Percentiles rank a stretch among this genome's conserved stretches.
Evolutionary conservation across 2,797 vertebrate species (phyloP).

Genomic region (Oreortyx pictus): DNA sequence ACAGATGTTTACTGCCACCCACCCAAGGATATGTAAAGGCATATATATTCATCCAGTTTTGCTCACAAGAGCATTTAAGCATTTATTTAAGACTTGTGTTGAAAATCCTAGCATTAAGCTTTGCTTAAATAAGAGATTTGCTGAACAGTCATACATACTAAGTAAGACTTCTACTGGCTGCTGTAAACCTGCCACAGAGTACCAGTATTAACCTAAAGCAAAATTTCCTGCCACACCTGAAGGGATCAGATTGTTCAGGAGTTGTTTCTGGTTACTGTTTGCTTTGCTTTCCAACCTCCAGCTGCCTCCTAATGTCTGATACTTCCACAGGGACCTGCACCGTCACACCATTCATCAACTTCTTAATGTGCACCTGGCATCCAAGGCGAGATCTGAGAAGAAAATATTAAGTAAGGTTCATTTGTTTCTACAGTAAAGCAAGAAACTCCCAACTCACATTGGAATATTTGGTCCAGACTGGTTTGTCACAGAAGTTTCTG

Average conservation of each 20-base stretch:
- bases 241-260: background rate
- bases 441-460: background rate
- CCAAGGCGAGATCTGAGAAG: constrained; percentile 80
- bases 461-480: background rate
- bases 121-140: background rate
- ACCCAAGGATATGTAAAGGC: background rate
- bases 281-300: constrained; percentile 63
- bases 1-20: background rate
- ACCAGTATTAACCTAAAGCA: background rate
- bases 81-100: background rate
- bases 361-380: constrained; percentile 81
- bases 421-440: background rate
- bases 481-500: background rate
- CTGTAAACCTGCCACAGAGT: background rate
- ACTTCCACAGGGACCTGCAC: constrained; percentile 76
- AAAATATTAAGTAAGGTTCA: background rate
- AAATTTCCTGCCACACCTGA: background rate
- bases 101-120: background rate
- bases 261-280: background rate
- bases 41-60: background rate
- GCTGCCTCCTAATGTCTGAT: constrained; percentile 62
- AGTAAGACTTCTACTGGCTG: background rate
- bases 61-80: background rate
- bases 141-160: background rate
- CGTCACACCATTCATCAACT: constrained; percentile 79